Conservation (phyloP, 2,113 vertebrate species). For the Oryzias celebensis region DNA sequence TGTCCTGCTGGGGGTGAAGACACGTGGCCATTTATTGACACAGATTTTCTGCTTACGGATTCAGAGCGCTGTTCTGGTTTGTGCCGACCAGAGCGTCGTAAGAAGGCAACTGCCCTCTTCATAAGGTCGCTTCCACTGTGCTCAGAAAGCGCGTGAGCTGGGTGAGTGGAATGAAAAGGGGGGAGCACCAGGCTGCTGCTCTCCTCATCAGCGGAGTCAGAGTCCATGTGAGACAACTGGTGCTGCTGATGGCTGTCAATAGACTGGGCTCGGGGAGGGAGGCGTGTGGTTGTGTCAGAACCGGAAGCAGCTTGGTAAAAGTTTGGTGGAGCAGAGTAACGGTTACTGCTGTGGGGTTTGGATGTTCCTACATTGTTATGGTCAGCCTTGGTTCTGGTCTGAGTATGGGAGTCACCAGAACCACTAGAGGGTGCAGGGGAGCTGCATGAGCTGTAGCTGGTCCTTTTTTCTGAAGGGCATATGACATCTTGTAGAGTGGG, state of each 20-base stretch:
- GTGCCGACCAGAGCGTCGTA: slow-evolving; percentile 84
- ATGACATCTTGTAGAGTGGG: slow-evolving; percentile 75
- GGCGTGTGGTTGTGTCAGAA: slow-evolving; percentile 72
- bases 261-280: slow-evolving; percentile 82
- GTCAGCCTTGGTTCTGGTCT: slow-evolving; percentile 73
- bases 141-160: slow-evolving; percentile 68
- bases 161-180: slow-evolving; percentile 41
- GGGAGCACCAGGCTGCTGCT: slow-evolving; percentile 63
- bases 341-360: slow-evolving; percentile 59
- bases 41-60: slow-evolving; percentile 71
- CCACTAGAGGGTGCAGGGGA: slow-evolving; percentile 70
- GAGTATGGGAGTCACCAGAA: slow-evolving; percentile 50
- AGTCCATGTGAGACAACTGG: slow-evolving; percentile 74
- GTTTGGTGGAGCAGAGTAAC: slow-evolving; percentile 90
- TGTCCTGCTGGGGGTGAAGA: slow-evolving; percentile 51
- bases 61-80: slow-evolving; percentile 80
- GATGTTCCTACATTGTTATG: slow-evolving; percentile 63
- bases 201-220: slow-evolving; percentile 89
- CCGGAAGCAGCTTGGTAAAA: slow-evolving; percentile 81
- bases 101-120: slow-evolving; percentile 88
- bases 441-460: slow-evolving; percentile 41
- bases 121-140: slow-evolving; percentile 83
- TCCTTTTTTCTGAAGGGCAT: slow-evolving; percentile 61
- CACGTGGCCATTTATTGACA: slow-evolving; percentile 79
- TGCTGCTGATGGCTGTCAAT: slow-evolving; percentile 62